Evolutionary conservation across 2,797 vertebrate species (phyloP).

Genomic region (Phalloptychus januarius): DNA sequence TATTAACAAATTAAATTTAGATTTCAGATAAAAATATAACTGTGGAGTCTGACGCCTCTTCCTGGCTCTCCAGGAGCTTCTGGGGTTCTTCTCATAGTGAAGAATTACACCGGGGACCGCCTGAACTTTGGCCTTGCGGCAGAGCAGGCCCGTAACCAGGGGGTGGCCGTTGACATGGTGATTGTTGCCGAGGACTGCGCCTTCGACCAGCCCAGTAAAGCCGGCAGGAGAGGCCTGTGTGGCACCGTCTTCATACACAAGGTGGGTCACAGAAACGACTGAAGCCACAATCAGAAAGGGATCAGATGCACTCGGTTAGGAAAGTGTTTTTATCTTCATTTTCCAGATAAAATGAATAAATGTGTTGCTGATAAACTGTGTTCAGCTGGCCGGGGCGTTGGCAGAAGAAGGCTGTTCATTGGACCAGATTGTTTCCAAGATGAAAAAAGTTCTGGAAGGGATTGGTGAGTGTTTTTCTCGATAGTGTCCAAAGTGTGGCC

Average conservation of each 20-base stretch:
- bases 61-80: constrained; percentile 72
- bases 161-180: constrained; percentile 85
- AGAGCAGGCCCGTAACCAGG: constrained; percentile 86
- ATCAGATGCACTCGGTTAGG: too few relatives aligned
- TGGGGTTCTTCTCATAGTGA: constrained; percentile 90
- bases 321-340: background rate
- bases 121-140: constrained; percentile 93
- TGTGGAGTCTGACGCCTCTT: background rate
- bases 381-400: constrained; percentile 90
- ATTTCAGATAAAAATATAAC: background rate
- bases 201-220: constrained; percentile 85
- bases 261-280: constrained; percentile 80
- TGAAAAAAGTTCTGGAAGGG: constrained; percentile 69
- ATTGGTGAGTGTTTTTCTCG: constrained; percentile 77
- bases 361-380: background rate
- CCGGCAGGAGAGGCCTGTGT: constrained; percentile 90
- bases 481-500: too few relatives aligned
- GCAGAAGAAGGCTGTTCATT: constrained; percentile 86
- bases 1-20: background rate
- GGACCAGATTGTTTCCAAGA: constrained; percentile 80
- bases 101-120: constrained; percentile 96
- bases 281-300: background rate
- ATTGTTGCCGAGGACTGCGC: constrained; percentile 92
- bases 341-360: background rate
- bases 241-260: constrained; percentile 93